These are phyloP conservation scores for Danio tinwini DNA, from an alignment of 2,797 vertebrate genomes.

Conservation along the genomic window DNA sequence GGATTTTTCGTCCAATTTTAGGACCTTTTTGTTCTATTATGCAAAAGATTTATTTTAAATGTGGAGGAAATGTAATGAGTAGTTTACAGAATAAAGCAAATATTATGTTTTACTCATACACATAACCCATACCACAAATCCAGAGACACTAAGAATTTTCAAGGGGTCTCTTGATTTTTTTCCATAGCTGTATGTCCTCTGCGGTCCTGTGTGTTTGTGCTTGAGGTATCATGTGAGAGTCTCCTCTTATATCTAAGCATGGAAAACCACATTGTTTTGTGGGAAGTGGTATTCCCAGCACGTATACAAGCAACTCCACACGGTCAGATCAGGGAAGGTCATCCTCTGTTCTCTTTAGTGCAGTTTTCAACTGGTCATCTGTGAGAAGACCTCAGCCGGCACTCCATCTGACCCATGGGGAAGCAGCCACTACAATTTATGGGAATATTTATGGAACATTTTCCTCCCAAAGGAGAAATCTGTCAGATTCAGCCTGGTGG, in stretches of 20 bases:
- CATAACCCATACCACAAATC: too few species aligned
- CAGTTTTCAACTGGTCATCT: conserved; percentile 38
- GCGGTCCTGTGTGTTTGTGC: not conserved
- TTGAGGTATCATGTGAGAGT: conserved; percentile 4
- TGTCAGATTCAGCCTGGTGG: conserved; percentile 54
- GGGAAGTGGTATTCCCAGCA: conserved; percentile 40
- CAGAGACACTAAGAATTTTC: too few species aligned
- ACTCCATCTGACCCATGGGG: conserved; percentile 37
- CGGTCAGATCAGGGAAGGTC: conserved; percentile 30
- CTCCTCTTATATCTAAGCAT: not conserved
- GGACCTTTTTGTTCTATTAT: too few species aligned
- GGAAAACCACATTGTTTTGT: conserved; percentile 36
- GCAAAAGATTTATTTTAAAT: too few species aligned
- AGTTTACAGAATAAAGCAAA: too few species aligned
- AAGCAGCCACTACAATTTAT: conserved; percentile 51
- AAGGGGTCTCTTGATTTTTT: too few species aligned
- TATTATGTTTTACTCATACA: too few species aligned
- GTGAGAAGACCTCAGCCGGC: conserved; percentile 29
- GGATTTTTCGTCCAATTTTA: too few species aligned
- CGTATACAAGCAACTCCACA: conserved; percentile 24
- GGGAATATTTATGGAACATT: conserved; percentile 57
- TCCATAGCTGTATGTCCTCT: not conserved
- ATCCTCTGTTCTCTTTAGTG: conserved; percentile 3
- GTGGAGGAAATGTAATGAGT: too few species aligned
- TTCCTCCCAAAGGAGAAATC: conserved; percentile 59